Conservation (phyloP, 2,888 invertebrate species). For the Xylota segnis region DNA sequence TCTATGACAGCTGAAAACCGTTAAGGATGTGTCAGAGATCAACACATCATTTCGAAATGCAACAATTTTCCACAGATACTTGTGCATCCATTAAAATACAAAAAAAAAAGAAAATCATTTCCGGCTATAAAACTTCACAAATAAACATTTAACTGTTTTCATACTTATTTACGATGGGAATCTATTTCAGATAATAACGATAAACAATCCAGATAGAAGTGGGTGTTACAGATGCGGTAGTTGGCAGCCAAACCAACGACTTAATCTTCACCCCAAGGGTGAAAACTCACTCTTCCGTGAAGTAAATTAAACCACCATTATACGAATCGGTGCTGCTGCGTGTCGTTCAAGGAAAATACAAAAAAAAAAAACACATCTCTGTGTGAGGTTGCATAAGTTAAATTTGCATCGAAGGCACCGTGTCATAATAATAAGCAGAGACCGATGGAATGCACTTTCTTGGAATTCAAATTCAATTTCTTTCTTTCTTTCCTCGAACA, state of each 20-base stretch:
- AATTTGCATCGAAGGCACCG: conserved; percentile 4
- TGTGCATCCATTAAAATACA: background rate
- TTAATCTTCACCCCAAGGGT: conserved; percentile 4
- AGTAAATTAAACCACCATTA: background rate
- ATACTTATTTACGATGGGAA: background rate
- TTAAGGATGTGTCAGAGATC: background rate
- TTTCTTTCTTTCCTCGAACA: background rate
- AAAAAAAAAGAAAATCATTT: background rate
- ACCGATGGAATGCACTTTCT: conserved; percentile 1
- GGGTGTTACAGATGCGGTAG: conserved; percentile 1
- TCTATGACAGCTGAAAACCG: background rate
- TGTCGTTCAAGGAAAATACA: background rate
- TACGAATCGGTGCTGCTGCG: background rate
- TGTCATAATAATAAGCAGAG: conserved; percentile 16
- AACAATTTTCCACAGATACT: background rate
- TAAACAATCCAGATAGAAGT: background rate
- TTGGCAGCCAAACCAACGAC: background rate
- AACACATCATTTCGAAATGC: background rate
- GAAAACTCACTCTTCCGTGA: conserved; percentile 9
- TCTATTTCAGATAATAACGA: conserved; percentile 5
- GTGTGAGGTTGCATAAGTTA: background rate
- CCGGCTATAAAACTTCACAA: background rate
- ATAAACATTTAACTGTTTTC: background rate
- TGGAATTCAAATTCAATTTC: conserved; percentile 12
- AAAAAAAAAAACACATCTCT: too few species aligned